Conservation (phyloP, 2,888 invertebrate species). For the Lordiphosa andalusiaca region DNA sequence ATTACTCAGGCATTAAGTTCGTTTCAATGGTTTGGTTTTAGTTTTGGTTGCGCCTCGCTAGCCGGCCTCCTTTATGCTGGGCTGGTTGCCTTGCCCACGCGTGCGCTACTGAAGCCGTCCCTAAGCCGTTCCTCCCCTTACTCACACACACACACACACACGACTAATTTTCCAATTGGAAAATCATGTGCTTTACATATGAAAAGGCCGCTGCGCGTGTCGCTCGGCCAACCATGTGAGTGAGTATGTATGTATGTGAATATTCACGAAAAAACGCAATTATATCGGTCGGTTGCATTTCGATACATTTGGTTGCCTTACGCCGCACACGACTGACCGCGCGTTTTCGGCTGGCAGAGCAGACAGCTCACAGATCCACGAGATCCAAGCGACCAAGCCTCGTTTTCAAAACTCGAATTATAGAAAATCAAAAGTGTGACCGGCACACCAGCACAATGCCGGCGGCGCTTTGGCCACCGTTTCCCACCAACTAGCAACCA, state of each 20-base stretch:
- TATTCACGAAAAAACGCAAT: constrained; percentile 75
- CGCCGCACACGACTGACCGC: constrained; percentile 81
- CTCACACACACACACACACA: constrained; percentile 38
- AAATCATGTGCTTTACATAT: constrained; percentile 75
- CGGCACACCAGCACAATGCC: constrained; percentile 46
- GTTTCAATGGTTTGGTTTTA: constrained; percentile 62
- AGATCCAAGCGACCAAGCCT: constrained; percentile 36
- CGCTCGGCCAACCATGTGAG: constrained; percentile 70
- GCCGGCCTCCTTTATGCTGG: constrained; percentile 68
- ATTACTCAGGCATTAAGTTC: constrained; percentile 67
- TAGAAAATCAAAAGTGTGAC: constrained; percentile 74
- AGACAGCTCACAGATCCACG: constrained; percentile 17
- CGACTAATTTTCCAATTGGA: constrained; percentile 75
- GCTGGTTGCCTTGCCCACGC: constrained; percentile 66
- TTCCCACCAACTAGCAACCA: background rate
- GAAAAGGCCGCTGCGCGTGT: constrained; percentile 68
- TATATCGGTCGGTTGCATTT: constrained; percentile 80
- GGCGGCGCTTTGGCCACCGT: background rate
- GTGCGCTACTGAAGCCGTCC: constrained; percentile 56
- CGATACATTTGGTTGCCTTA: constrained; percentile 81
- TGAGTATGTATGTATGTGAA: constrained; percentile 30
- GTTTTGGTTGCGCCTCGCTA: constrained; percentile 72
- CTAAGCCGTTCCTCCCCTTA: constrained; percentile 8
- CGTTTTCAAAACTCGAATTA: constrained; percentile 56
- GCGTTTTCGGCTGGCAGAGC: constrained; percentile 75